Conservation (phyloP, 2,797 vertebrate genomes). For the Orientallactaga sibirica region DNA sequence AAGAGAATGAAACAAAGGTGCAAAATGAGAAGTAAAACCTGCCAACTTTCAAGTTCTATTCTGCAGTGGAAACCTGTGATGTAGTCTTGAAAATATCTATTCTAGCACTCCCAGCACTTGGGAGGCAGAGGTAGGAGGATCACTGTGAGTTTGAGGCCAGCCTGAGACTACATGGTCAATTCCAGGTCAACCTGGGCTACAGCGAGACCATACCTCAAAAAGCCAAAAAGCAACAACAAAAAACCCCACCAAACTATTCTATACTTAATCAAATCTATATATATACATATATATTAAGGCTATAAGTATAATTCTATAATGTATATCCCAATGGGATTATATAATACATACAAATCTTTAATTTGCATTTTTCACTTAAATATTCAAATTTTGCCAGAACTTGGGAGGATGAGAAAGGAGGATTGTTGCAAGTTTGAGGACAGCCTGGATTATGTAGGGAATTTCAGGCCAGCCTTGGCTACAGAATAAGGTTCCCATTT, state of each 20-base stretch:
- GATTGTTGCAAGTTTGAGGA: background rate
- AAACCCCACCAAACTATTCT: background rate
- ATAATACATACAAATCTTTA: background rate
- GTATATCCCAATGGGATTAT: background rate
- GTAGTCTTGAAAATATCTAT: background rate
- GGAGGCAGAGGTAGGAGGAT: too few relatives aligned
- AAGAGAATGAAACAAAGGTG: too few relatives aligned
- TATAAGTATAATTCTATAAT: background rate
- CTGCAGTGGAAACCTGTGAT: background rate
- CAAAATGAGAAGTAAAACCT: background rate
- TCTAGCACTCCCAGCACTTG: too few relatives aligned
- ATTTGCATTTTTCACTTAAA: slow-evolving; percentile 27
- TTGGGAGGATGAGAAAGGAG: background rate
- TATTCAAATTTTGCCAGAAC: slow-evolving; percentile 1
- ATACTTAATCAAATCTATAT: slow-evolving; percentile 25
- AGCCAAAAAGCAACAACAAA: too few relatives aligned
- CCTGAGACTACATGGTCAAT: too few relatives aligned
- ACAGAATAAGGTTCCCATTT: background rate
- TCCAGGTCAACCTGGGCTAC: too few relatives aligned
- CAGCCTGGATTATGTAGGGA: background rate
- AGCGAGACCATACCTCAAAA: too few relatives aligned
- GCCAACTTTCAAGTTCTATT: background rate
- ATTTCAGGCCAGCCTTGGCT: background rate
- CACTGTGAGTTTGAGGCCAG: too few relatives aligned
- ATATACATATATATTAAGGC: too few relatives aligned